These are phyloP conservation scores for Drosophila nr. fundita DNA, from an alignment of 2,888 invertebrate genomes.

Conservation along the genomic window DNA sequence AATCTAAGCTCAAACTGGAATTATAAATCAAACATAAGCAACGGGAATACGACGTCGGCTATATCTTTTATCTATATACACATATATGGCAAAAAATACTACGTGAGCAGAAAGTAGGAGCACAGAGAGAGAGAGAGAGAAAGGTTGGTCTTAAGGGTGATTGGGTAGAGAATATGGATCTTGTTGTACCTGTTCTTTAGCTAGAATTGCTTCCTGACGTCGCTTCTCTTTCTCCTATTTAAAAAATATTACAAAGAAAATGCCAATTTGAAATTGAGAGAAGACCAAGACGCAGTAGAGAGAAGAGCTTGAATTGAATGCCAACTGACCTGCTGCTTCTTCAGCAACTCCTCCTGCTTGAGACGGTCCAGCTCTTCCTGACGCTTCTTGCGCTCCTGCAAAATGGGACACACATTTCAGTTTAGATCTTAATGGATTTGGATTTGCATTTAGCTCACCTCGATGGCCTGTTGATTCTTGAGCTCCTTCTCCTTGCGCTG, in stretches of 20 bases:
- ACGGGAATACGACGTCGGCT: not conserved
- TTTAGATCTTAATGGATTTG: not conserved
- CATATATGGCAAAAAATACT: not conserved
- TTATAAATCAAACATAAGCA: not conserved
- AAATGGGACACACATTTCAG: slow-evolving; percentile 31
- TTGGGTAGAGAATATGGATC: not conserved
- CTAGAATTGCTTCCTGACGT: slow-evolving; percentile 93
- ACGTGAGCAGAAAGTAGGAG: not conserved
- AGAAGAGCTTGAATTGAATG: not conserved
- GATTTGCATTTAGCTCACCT: slow-evolving; percentile 87
- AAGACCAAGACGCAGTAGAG: slow-evolving; percentile 13
- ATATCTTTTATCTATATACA: not conserved
- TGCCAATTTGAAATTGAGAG: slow-evolving; percentile 42
- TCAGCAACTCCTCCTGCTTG: slow-evolving; percentile 92
- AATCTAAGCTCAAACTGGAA: not conserved
- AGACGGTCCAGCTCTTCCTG: slow-evolving; percentile 94
- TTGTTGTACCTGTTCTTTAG: slow-evolving; percentile 94
- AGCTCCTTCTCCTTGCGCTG: slow-evolving; percentile 92
- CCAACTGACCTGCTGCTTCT: slow-evolving; percentile 92
- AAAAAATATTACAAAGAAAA: slow-evolving; percentile 78
- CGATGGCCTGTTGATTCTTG: slow-evolving; percentile 93
- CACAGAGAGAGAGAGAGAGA: slow-evolving; percentile 1
- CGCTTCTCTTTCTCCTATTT: slow-evolving; percentile 95
- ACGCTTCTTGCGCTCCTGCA: slow-evolving; percentile 93
- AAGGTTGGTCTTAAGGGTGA: not conserved